phyloP scores from a whole-genome alignment of 2,113 vertebrate genomes.

The Gallinago paraguaiae region DNA sequence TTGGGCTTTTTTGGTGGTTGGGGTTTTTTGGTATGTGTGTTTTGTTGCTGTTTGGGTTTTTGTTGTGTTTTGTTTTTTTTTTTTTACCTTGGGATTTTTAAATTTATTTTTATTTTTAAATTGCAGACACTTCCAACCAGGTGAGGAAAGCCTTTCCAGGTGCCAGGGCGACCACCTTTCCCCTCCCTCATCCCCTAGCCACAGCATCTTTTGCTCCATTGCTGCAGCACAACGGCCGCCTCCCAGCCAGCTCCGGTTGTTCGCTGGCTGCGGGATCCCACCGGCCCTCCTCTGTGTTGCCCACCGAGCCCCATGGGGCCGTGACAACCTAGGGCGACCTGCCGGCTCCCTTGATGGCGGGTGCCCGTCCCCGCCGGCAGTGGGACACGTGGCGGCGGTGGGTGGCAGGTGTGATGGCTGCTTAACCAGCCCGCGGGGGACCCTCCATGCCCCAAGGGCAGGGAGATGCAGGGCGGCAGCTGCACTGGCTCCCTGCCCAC shows the following conservation, averaged over 20 bases:
- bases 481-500: not conserved
- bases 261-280: not conserved
- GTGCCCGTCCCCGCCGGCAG: not conserved
- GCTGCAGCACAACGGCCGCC: fast-evolving
- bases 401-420: not conserved
- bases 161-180: not conserved
- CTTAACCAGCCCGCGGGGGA: not conserved
- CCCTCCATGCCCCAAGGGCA: too few relatives aligned
- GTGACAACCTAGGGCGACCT: not conserved
- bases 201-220: not conserved
- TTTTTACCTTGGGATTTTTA: too few relatives aligned
- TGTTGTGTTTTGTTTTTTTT: too few relatives aligned
- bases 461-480: not conserved
- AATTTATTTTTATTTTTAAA: not conserved
- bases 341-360: fast-evolving
- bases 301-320: not conserved
- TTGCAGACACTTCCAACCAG: not conserved
- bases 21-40: not conserved
- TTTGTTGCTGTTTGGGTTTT: not conserved
- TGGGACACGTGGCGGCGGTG: fast-evolving
- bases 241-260: not conserved
- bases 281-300: not conserved
- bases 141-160: not conserved
- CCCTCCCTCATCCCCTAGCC: not conserved
- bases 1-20: not conserved